Evolutionary conservation across 2,888 invertebrate species (phyloP), one percentile per base, ranked within the genome.

Genomic region (Plemyria rubiginata): DNA sequence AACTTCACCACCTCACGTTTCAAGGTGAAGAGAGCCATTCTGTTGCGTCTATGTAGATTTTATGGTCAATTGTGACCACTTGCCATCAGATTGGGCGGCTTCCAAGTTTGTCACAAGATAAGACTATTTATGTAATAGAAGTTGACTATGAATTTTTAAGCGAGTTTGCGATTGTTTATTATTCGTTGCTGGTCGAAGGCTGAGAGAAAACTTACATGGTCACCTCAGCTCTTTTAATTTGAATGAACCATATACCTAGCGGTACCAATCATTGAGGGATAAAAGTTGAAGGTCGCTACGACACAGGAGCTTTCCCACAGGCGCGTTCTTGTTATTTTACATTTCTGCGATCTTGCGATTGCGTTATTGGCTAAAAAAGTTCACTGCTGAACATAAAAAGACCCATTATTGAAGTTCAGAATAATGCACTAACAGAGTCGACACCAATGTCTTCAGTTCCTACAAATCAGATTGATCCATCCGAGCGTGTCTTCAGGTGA

Each of bases 401-500:
- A n/a, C n/a, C n/a, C n/a, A n/a, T n/a, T n/a, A n/a, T n/a, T n/a
- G n/a, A n/a, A 22, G 22, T 22, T 22, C 3, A 22, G 1, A 22
- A 22, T 22, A 22, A 22, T 22, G 22, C 22, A 22, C 1, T 3
- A 22, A 22, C 22, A 22, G 22, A 22, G 22, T 22, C 22, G 22
- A 22, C 22, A 22, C 22, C 22, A 22, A 22, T 49, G 38, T 50
- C 3, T n/a, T 8, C 4, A 41, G 54, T 43, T 55, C 54, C 50
- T 53, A 11, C 36, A 54, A 55, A 66, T 54, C 55, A 51, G 66
- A 66, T 69, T 46, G 65, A 54, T 51, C 41, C 65, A 62, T 15
- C 65, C 54, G 55, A 67, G 66, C 72, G 65, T 68, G 65, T 57
- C 70, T 70, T 65, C 61, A 64, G 77, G 81, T 82, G 82, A 82